Conservation (phyloP, 23 tunicate species). For the Oikopleura dioica region DNA sequence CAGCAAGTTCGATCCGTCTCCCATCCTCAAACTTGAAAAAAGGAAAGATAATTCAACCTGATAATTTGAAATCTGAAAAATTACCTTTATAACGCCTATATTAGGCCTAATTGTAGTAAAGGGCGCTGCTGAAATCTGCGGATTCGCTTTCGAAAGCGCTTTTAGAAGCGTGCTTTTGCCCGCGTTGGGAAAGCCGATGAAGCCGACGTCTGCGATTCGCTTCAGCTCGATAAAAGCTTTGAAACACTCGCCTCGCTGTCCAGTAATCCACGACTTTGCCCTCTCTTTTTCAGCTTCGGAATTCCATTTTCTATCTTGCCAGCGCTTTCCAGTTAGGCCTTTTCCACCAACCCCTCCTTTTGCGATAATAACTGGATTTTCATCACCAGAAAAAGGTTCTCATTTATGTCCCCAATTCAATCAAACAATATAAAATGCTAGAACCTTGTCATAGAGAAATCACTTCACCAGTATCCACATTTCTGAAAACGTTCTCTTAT, state of each 20-base stretch:
- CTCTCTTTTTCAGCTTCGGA: not conserved
- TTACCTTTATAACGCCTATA: not conserved
- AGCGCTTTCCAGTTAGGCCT: not conserved
- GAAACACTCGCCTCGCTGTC: not conserved
- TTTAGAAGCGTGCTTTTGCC: not conserved
- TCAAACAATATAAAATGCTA: too few species aligned
- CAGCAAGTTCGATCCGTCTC: not conserved
- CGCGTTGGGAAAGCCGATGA: slow-evolving; percentile 6
- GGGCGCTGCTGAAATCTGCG: not conserved
- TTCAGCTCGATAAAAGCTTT: not conserved
- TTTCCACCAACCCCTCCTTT: slow-evolving; percentile 8
- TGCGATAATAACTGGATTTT: not conserved
- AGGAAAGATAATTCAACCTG: too few species aligned
- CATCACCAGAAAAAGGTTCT: too few species aligned
- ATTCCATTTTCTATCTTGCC: not conserved
- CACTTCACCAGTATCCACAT: too few species aligned
- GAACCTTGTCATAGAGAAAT: too few species aligned
- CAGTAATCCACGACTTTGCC: not conserved
- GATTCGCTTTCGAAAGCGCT: not conserved
- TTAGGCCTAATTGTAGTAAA: not conserved
- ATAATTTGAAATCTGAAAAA: too few species aligned
- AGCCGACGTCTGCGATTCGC: slow-evolving; percentile 4
- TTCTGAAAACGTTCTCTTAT: too few species aligned
- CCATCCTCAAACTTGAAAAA: not conserved
- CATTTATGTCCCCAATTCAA: too few species aligned